These are phyloP conservation scores for Syrista parreyssii DNA, from an alignment of 2,888 invertebrate species.

Conservation along the genomic window DNA sequence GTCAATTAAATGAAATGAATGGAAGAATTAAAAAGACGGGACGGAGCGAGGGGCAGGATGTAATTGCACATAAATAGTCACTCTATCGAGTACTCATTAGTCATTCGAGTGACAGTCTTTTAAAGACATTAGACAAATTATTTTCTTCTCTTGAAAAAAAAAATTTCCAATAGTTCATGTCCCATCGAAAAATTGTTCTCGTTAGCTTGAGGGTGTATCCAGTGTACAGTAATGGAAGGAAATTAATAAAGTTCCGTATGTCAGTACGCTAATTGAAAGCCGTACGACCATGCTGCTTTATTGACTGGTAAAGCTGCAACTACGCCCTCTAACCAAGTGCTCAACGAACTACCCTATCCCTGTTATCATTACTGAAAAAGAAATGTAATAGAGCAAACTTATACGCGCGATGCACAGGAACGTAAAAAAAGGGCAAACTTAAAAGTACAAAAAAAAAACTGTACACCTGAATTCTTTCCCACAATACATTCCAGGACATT, in stretches of 20 bases:
- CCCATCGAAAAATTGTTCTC: not conserved
- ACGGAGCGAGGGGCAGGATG: not conserved
- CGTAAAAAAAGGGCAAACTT: not conserved
- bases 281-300: not conserved
- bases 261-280: not conserved
- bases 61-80: not conserved
- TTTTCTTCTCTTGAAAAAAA: not conserved
- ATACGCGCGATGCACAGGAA: not conserved
- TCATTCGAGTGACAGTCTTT: not conserved
- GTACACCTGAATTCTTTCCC: not conserved
- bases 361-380: not conserved
- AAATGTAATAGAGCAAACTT: not conserved
- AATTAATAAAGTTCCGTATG: not conserved
- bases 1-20: not conserved
- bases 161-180: not conserved
- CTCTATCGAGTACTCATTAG: not conserved
- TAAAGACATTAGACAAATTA: not conserved
- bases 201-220: not conserved
- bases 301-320: not conserved
- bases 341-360: not conserved
- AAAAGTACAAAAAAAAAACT: not conserved
- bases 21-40: not conserved
- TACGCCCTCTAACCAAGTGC: not conserved
- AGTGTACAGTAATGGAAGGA: not conserved
- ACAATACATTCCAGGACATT: not conserved